phyloP scores from a whole-genome alignment of 1,140 invertebrate genomes.

The Holcopasites calliopsidis region DNA sequence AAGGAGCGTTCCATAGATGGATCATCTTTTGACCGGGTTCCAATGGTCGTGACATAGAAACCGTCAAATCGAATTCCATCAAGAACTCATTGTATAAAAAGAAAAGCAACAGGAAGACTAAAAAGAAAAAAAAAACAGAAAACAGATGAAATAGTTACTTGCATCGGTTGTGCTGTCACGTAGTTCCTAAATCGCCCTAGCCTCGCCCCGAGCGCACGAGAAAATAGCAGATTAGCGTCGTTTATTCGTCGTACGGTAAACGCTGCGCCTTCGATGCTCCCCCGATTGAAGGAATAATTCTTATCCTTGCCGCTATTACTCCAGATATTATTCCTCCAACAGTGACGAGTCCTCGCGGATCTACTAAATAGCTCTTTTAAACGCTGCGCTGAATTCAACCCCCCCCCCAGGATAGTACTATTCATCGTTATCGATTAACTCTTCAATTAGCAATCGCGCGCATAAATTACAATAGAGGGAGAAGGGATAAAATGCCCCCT shows the following conservation, averaged over 20 bases:
- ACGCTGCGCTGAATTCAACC: background rate
- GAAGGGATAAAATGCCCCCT: too few species aligned
- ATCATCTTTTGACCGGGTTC: conserved; percentile 15
- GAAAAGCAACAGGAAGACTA: conserved; percentile 29
- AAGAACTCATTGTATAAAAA: conserved; percentile 56
- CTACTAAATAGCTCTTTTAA: background rate
- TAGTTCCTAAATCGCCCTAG: conserved; percentile 80
- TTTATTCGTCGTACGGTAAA: conserved; percentile 57
- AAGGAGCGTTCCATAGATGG: conserved; percentile 1
- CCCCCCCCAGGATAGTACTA: background rate
- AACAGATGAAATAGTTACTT: conserved; percentile 77
- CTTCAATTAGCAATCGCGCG: background rate
- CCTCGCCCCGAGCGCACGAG: conserved; percentile 75
- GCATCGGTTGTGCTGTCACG: conserved; percentile 80
- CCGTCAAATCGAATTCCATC: conserved; percentile 51
- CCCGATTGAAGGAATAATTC: conserved; percentile 27
- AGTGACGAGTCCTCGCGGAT: background rate
- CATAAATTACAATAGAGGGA: background rate
- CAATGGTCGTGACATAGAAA: conserved; percentile 48
- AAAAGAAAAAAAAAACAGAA: conserved; percentile 62
- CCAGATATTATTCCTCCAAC: conserved; percentile 18
- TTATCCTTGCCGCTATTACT: conserved; percentile 22
- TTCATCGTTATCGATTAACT: conserved; percentile 21
- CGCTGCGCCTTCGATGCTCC: conserved; percentile 23
- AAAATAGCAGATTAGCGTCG: conserved; percentile 36